Conservation (phyloP, 2,113 vertebrate species). For the Empidonax alnorum region DNA sequence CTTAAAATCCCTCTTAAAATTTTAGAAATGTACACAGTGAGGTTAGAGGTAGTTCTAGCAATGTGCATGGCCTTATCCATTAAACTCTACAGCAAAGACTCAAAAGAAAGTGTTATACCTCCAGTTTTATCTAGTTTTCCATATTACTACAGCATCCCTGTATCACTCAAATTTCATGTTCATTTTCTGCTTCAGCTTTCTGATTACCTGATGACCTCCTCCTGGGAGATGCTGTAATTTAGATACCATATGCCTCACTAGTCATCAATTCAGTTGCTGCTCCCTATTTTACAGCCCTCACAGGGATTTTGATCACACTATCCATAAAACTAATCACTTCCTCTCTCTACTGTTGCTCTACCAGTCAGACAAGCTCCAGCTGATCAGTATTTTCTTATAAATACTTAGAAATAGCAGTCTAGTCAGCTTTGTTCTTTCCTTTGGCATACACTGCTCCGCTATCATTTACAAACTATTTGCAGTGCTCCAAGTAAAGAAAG, state of each 20-base stretch:
- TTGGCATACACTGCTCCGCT: not conserved
- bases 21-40: not conserved
- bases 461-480: not conserved
- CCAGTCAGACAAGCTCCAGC: not conserved
- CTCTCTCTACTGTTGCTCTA: not conserved
- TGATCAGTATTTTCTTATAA: not conserved
- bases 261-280: slow-evolving; percentile 21
- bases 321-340: not conserved
- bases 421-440: not conserved
- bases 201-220: slow-evolving; percentile 29
- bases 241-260: slow-evolving; percentile 38
- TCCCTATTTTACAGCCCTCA: not conserved
- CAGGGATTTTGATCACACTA: not conserved
- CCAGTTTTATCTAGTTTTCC: not conserved
- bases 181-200: slow-evolving; percentile 24
- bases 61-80: not conserved
- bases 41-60: not conserved
- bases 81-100: not conserved
- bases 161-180: slow-evolving; percentile 32
- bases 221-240: slow-evolving; percentile 31
- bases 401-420: not conserved
- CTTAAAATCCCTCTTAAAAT: slow-evolving; percentile 38
- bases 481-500: not conserved
- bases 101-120: not conserved
- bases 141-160: not conserved